phyloP scores from a whole-genome alignment of 2,113 vertebrate genomes.

The Hepsetus odoe region DNA sequence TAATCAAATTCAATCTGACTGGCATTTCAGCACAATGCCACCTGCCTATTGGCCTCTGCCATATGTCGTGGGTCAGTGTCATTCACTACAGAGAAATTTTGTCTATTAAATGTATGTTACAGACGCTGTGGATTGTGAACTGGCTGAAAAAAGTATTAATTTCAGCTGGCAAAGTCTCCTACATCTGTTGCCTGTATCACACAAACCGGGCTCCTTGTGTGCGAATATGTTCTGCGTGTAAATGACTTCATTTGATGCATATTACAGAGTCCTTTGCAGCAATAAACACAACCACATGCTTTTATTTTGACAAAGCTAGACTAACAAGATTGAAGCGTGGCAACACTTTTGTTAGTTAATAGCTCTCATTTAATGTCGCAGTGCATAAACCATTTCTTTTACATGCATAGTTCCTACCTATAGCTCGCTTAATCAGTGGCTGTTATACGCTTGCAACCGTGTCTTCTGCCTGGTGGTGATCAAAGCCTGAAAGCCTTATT shows the following conservation, averaged over 20 bases:
- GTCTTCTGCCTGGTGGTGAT: constrained; percentile 10
- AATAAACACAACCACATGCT: not conserved
- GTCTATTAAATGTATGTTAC: too few relatives aligned
- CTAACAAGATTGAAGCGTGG: not conserved
- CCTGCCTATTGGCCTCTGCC: too few relatives aligned
- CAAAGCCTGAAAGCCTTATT: constrained; percentile 24
- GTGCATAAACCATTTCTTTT: not conserved
- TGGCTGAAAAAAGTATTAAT: too few relatives aligned
- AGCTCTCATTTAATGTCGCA: not conserved
- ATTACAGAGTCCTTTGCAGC: not conserved
- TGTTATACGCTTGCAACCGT: constrained; percentile 6
- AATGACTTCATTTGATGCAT: not conserved
- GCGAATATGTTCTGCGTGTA: too few relatives aligned
- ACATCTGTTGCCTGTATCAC: not conserved
- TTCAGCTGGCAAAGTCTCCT: too few relatives aligned
- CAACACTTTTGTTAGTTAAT: not conserved
- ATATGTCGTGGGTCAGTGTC: too few relatives aligned
- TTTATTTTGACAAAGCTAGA: not conserved
- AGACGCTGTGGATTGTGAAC: too few relatives aligned
- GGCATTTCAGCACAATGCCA: too few relatives aligned
- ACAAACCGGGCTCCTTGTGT: not conserved
- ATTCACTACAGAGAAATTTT: too few relatives aligned
- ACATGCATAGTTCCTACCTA: not conserved
- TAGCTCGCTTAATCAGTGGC: not conserved
- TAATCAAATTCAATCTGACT: too few relatives aligned